phyloP scores from a whole-genome alignment of 1,140 invertebrate species.

The Anastrepha ludens region DNA sequence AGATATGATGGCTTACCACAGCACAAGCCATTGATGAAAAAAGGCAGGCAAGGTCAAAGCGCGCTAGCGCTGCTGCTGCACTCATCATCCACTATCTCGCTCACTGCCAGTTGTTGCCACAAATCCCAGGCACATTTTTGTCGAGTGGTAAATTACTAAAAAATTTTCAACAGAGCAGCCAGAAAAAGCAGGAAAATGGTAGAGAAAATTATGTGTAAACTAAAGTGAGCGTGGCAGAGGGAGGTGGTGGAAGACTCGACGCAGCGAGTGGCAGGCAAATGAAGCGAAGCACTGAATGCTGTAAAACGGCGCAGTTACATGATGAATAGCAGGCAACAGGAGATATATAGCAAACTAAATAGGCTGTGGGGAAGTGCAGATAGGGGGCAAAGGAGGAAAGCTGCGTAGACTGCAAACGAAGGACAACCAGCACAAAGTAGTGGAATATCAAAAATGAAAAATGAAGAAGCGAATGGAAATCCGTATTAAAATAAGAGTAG shows the following conservation, averaged over 20 bases:
- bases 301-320: not conserved
- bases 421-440: not conserved
- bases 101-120: not conserved
- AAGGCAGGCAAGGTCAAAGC: not conserved
- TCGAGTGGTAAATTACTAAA: conserved; percentile 18
- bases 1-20: not conserved
- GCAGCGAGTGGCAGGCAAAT: not conserved
- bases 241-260: not conserved
- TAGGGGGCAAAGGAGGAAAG: not conserved
- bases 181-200: not conserved
- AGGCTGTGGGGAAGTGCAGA: not conserved
- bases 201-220: not conserved
- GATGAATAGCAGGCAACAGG: conserved; percentile 12
- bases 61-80: not conserved
- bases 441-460: not conserved
- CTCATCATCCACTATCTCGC: not conserved
- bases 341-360: conserved; percentile 20
- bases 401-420: not conserved
- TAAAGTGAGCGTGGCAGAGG: not conserved
- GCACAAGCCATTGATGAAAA: not conserved
- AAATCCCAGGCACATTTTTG: not conserved
- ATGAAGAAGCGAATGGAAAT: not conserved
- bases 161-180: conserved; percentile 1
- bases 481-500: not conserved
- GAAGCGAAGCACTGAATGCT: not conserved